phyloP scores from a whole-genome alignment of 1,140 invertebrate genomes.

The Pogonus chalceus region DNA sequence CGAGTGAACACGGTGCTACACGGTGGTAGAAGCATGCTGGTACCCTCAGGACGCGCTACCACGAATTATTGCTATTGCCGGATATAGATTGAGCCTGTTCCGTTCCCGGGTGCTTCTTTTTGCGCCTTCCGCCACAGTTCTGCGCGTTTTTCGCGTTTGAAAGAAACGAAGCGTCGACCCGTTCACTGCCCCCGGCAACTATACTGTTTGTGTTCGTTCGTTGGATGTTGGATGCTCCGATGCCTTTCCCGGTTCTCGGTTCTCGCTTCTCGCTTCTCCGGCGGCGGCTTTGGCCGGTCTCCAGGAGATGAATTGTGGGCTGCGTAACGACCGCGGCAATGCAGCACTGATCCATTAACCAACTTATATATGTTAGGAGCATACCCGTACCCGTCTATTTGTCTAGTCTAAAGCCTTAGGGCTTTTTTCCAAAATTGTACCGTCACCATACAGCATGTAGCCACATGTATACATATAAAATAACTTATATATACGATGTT shows the following conservation, averaged over 20 bases:
- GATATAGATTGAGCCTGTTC: conserved; percentile 17
- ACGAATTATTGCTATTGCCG: conserved; percentile 17
- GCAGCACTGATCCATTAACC: conserved; percentile 20
- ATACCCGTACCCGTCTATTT: background rate
- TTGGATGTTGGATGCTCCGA: too few species aligned
- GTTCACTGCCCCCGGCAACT: conserved; percentile 11
- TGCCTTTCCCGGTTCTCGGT: too few species aligned
- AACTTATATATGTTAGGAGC: conserved; percentile 2
- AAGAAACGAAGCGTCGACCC: background rate
- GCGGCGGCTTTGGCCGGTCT: conserved; percentile 20
- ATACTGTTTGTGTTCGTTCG: conserved; percentile 16
- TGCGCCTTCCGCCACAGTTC: conserved; percentile 12
- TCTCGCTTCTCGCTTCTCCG: background rate
- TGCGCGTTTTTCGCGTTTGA: conserved; percentile 10
- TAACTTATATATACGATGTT: too few species aligned
- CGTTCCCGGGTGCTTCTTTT: background rate
- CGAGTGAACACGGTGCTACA: conserved; percentile 11
- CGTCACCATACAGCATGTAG: too few species aligned
- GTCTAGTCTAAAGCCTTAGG: background rate
- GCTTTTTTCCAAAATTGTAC: too few species aligned
- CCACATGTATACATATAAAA: too few species aligned
- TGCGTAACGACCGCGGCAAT: conserved; percentile 15
- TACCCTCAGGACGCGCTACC: conserved; percentile 15
- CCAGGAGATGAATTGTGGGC: conserved; percentile 25
- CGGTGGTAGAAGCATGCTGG: conserved; percentile 18